phyloP scores from a whole-genome alignment of 2,113 vertebrate genomes.

The Dasyprocta punctata region DNA sequence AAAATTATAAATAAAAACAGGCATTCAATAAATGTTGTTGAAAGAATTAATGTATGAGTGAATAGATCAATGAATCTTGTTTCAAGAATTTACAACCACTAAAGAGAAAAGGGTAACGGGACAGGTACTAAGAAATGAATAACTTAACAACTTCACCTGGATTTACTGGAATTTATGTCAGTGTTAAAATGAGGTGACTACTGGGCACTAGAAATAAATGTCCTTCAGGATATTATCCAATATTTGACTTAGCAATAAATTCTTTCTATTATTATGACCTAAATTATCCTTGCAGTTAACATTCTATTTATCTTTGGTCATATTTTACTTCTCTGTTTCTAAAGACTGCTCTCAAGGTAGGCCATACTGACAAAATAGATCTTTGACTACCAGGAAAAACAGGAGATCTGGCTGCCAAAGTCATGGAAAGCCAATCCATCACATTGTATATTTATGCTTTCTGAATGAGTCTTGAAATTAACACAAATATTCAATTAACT shows the following conservation, averaged over 20 bases:
- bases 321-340: conserved; percentile 66
- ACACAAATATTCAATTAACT: not conserved
- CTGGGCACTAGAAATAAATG: conserved; percentile 71
- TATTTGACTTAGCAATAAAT: conserved; percentile 78
- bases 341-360: conserved; percentile 54
- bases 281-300: conserved; percentile 73
- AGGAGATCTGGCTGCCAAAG: not conserved
- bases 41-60: conserved; percentile 68
- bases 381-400: not conserved
- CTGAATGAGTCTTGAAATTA: not conserved
- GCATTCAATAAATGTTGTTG: conserved; percentile 62
- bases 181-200: conserved; percentile 65
- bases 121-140: conserved; percentile 69
- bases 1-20: conserved; percentile 70
- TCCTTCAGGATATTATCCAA: conserved; percentile 66
- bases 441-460: not conserved
- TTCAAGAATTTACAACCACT: conserved; percentile 70
- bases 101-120: conserved; percentile 47
- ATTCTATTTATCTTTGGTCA: conserved; percentile 73
- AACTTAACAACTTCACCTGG: conserved; percentile 65
- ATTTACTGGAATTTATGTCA: conserved; percentile 66
- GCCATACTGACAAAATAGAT: conserved; percentile 49
- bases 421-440: not conserved
- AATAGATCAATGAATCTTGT: conserved; percentile 72
- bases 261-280: conserved; percentile 68